These are phyloP conservation scores for Sterrhoptilus dennistouni DNA, from an alignment of 2,113 vertebrate genomes.

Conservation along the genomic window DNA sequence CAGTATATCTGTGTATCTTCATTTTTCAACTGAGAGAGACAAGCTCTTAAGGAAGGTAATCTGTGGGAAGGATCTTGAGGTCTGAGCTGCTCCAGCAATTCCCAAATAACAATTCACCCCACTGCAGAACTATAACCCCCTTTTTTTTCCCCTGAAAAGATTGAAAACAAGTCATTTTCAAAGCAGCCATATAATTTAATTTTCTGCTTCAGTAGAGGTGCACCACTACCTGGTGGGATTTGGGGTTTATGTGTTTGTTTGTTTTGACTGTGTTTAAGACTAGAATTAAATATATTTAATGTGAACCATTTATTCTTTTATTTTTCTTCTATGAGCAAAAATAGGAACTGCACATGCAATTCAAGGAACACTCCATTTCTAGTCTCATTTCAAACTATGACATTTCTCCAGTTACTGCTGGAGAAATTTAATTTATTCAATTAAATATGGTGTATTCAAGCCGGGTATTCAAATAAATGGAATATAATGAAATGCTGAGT, in stretches of 20 bases:
- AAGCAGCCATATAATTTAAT: background rate
- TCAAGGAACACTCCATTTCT: background rate
- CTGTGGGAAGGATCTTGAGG: background rate
- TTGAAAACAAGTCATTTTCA: background rate
- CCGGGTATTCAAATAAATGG: conserved; percentile 34
- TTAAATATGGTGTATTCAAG: conserved; percentile 45
- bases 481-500: conserved; percentile 50
- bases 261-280: background rate
- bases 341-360: background rate
- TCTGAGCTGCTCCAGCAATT: background rate
- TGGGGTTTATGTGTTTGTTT: fast-evolving
- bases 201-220: background rate
- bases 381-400: background rate
- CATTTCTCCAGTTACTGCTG: conserved; percentile 10
- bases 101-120: background rate
- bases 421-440: no score
- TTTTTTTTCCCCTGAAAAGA: background rate
- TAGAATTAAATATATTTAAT: background rate
- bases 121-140: background rate
- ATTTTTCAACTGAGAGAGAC: background rate
- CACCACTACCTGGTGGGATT: background rate
- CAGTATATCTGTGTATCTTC: background rate
- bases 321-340: background rate
- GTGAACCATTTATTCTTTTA: background rate
- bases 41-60: background rate